Evolutionary conservation across 2,888 invertebrate genomes (phyloP).

Genomic region (Leptopilina syphax): DNA sequence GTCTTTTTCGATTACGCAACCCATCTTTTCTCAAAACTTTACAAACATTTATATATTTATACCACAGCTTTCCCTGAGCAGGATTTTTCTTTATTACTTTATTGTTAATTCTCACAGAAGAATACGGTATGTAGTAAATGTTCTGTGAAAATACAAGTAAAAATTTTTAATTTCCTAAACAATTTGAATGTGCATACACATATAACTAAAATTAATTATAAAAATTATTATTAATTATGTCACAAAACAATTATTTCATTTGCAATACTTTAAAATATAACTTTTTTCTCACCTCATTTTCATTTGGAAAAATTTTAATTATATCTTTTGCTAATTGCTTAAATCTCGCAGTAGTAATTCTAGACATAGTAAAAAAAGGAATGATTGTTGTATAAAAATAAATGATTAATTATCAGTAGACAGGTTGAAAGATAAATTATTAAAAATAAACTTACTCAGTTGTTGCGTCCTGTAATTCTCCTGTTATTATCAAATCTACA

Average conservation of each 20-base stretch:
- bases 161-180: no score
- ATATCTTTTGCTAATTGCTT: not conserved
- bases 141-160: no score
- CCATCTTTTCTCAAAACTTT: not conserved
- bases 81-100: conserved; percentile 8
- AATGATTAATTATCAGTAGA: no score
- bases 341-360: not conserved
- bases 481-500: not conserved
- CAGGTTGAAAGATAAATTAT: not conserved
- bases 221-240: not conserved
- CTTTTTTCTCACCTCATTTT: not conserved
- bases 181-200: not conserved
- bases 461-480: not conserved
- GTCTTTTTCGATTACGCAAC: not conserved
- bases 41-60: not conserved
- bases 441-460: not conserved
- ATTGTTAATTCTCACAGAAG: conserved; percentile 7
- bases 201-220: no score
- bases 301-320: not conserved
- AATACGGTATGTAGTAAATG: conserved; percentile 15
- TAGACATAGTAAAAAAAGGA: not conserved
- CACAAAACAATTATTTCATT: not conserved
- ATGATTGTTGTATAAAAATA: no score
- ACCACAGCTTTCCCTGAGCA: conserved; percentile 16
- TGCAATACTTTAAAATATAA: not conserved